Base-by-base conservation (phyloP, 2,113 vertebrate genomes). In the Isurus oxyrinchus region DNA sequence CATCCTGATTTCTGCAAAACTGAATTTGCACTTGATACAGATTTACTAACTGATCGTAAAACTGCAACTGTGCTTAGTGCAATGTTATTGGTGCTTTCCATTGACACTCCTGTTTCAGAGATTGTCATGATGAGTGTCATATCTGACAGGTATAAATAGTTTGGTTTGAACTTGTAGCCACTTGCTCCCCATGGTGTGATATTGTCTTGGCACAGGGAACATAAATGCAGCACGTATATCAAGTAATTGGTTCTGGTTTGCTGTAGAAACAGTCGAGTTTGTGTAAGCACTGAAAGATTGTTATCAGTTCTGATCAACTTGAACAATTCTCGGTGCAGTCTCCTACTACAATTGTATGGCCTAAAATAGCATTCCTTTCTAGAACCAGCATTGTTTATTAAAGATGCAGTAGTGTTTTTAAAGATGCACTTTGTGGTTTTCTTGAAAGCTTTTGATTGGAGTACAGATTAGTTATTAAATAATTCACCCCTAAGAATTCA, bases 391-490 rank as follows among this genome's bases (percentile, higher is more conserved):
- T 67, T 49, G 67, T 69, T 95, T 8, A 76, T 53, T 25, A 72
- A 55, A 72, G 44, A 72, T 95, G 5, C 2, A 35, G 27, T 72
- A 55, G 40, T 55, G 55, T 95, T 95, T 95, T 72, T 72, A 16
- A 95, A 95, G 23, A 23, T 14, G 11, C 25, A 35, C 25, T 72
- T 95, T 27, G 5, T 69, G 19, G 23, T 95, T 90, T 90, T 25
- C 21, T 94, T 67, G 21, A 95, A 95, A 69, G 94, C 94, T 72
- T 69, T 95, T 53, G 94, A 76, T 35, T 95, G 49, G 67, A 67
- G 93, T 35, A 31, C 44, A 49, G 23, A 95, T 72, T 53, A 35
- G 44, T 72, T 95, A 55, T 95, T 95, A 31, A 95, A 95, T 95
- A 95, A 72, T 72, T 95, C 49, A 72, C 25, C 11, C 13, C 25